Conservation (phyloP, 2,888 invertebrate genomes). For the Scaeva pyrastri region DNA sequence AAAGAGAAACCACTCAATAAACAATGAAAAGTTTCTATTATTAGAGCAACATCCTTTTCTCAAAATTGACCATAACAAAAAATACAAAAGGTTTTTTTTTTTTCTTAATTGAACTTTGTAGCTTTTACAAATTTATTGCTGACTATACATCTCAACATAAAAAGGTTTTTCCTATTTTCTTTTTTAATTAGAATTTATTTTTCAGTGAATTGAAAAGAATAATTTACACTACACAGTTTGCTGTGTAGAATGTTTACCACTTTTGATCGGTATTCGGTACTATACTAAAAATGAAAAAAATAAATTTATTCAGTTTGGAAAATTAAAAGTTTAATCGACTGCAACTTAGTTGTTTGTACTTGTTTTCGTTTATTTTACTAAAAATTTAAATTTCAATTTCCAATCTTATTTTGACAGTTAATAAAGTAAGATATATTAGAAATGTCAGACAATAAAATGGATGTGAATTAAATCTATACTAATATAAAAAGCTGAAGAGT, state of each 20-base stretch:
- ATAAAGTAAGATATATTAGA: too few species aligned
- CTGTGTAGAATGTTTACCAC: not conserved
- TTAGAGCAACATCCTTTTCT: not conserved
- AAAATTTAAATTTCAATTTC: too few species aligned
- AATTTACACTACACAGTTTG: not conserved
- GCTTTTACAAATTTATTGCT: conserved; percentile 6
- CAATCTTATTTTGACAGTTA: too few species aligned
- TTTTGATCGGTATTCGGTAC: not conserved
- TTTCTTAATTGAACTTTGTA: conserved; percentile 1
- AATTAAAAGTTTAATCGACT: too few species aligned
- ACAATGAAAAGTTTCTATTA: not conserved
- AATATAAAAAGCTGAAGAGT: too few species aligned
- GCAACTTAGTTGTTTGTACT: too few species aligned
- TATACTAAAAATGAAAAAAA: too few species aligned
- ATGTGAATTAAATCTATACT: too few species aligned
- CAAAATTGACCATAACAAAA: not conserved
- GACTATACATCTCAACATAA: too few species aligned
- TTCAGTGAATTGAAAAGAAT: not conserved
- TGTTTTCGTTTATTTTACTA: too few species aligned
- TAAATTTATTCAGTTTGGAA: too few species aligned
- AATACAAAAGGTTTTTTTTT: conserved; percentile 6
- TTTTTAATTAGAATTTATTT: conserved; percentile 7
- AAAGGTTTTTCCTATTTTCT: not conserved
- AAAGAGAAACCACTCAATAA: not conserved
- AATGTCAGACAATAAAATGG: too few species aligned